A percentile compares a stretch with the other conserved stretches of the same genome.
Evolutionary conservation across 2,888 invertebrate species (phyloP).

Genomic region (Drosophila aldrichi): DNA sequence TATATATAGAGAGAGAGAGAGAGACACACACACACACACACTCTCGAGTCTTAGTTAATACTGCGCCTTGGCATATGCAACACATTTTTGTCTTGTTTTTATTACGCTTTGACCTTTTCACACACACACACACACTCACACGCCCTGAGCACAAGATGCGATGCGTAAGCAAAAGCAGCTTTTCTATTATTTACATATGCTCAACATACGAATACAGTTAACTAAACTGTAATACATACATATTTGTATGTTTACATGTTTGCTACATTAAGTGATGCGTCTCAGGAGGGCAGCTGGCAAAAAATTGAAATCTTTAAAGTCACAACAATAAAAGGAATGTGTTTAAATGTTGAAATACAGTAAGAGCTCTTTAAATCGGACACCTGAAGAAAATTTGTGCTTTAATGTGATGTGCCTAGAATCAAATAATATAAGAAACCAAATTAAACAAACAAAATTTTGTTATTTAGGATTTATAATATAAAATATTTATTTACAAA

Average conservation of each 20-base stretch:
- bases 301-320: background rate
- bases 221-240: no score
- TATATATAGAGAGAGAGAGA: background rate
- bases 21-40: background rate
- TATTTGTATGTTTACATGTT: background rate
- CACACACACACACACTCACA: conserved; percentile 24
- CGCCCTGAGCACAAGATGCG: conserved; percentile 5
- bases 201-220: background rate
- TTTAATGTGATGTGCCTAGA: background rate
- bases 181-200: conserved; percentile 24
- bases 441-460: no score
- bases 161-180: conserved; percentile 36
- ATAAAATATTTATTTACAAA: no score
- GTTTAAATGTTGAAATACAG: background rate
- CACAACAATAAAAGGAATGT: background rate
- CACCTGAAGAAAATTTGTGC: background rate
- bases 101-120: conserved; percentile 63
- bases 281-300: conserved; percentile 33
- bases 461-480: no score
- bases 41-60: background rate
- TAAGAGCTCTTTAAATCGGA: background rate
- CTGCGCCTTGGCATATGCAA: conserved; percentile 62
- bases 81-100: conserved; percentile 45
- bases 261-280: background rate
- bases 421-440: background rate